Evolutionary conservation across 2,888 invertebrate genomes (phyloP).

Genomic region (Notocelia uddmanniana): DNA sequence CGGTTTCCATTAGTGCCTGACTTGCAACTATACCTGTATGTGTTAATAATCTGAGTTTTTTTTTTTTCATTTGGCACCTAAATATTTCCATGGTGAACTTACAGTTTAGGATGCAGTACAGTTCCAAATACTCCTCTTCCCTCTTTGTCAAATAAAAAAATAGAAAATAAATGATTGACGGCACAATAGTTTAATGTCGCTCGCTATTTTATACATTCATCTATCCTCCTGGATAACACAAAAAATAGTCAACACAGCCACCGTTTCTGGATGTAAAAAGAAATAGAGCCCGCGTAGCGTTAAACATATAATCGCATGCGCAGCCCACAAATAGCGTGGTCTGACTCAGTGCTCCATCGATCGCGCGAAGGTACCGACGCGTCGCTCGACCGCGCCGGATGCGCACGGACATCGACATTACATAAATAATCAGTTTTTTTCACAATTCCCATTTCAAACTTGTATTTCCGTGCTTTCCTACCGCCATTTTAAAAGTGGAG

Average conservation of each 20-base stretch:
- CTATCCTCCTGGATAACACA: conserved; percentile 16
- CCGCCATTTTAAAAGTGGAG: conserved; percentile 38
- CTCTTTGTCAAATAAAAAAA: not conserved
- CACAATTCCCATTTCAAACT: conserved; percentile 3
- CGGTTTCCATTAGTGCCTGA: conserved; percentile 8
- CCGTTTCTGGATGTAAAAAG: conserved; percentile 38
- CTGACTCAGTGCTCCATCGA: conserved; percentile 65
- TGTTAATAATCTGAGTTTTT: too few species aligned
- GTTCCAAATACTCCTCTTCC: not conserved
- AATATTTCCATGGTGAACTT: not conserved
- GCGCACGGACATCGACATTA: conserved; percentile 63
- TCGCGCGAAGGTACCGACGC: conserved; percentile 65
- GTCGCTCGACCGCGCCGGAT: conserved; percentile 51
- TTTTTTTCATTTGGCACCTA: too few species aligned
- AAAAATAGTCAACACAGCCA: conserved; percentile 9
- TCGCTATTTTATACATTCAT: not conserved
- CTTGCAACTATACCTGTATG: not conserved
- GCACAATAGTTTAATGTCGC: too few species aligned
- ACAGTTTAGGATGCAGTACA: not conserved
- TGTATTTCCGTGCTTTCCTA: conserved; percentile 14
- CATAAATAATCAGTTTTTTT: conserved; percentile 59
- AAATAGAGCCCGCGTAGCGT: conserved; percentile 39
- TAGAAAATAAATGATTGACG: not conserved
- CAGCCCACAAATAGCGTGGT: conserved; percentile 41
- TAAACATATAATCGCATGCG: conserved; percentile 21